Evolutionary conservation across 2,797 vertebrate genomes (phyloP).

Genomic region (Sparidentex hasta): DNA sequence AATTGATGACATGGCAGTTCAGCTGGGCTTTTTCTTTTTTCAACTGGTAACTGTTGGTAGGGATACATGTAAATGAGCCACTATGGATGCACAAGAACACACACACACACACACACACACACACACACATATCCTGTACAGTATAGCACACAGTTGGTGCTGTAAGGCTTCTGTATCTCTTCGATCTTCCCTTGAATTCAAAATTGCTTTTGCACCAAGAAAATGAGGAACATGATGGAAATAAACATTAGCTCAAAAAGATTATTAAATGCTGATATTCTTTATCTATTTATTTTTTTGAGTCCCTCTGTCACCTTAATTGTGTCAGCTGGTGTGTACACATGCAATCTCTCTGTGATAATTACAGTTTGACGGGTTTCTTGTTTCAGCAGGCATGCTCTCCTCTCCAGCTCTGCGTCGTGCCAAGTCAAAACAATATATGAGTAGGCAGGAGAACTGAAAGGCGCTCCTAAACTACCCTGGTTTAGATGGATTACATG

Average conservation of each 20-base stretch:
- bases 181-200: neutral
- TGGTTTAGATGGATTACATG: neutral
- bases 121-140: too few species aligned
- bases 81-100: neutral
- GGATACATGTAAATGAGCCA: conserved; percentile 31
- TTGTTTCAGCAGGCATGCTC: neutral
- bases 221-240: neutral
- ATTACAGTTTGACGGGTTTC: neutral
- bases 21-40: conserved; percentile 25
- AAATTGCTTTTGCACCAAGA: neutral
- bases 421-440: neutral
- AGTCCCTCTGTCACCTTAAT: neutral
- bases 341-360: neutral
- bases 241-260: neutral
- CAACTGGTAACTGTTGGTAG: conserved; percentile 29
- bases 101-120: too few species aligned
- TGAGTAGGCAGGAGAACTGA: too few species aligned
- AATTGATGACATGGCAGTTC: conserved; percentile 61
- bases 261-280: neutral
- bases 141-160: neutral
- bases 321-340: neutral
- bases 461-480: too few species aligned
- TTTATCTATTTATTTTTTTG: too few species aligned
- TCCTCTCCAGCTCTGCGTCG: neutral
- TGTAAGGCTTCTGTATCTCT: neutral